These are phyloP conservation scores for Leptogaster cylindrica DNA, from an alignment of 2,888 invertebrate species.

Conservation along the genomic window DNA sequence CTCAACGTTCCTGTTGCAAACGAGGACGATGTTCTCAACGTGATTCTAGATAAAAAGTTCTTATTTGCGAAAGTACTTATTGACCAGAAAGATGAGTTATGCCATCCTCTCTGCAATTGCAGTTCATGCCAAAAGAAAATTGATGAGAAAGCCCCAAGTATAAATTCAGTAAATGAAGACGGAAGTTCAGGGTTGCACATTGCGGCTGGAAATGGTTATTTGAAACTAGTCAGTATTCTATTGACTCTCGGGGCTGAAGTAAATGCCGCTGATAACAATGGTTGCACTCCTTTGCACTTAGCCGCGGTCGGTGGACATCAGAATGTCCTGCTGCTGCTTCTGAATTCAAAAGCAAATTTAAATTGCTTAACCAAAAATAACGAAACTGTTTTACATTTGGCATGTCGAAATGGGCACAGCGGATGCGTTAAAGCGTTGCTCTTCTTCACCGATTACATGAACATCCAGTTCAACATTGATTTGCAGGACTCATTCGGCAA, in stretches of 20 bases:
- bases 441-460: background rate
- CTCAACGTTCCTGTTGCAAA: background rate
- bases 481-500: background rate
- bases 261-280: background rate
- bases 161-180: background rate
- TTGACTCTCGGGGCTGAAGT: background rate
- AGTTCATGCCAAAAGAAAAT: background rate
- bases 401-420: background rate
- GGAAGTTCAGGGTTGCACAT: background rate
- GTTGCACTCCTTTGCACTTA: background rate
- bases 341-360: background rate
- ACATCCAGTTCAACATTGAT: background rate
- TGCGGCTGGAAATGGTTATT: background rate
- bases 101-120: background rate
- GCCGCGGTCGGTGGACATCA: conserved; percentile 4
- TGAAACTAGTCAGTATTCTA: background rate
- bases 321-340: background rate
- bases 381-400: background rate
- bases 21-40: background rate
- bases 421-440: conserved; percentile 1
- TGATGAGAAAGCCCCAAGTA: background rate
- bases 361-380: background rate
- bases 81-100: background rate
- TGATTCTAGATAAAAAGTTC: background rate
- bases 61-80: background rate